Base-by-base conservation (phyloP, 2,797 vertebrate species). In the Trematomus bernacchii region DNA sequence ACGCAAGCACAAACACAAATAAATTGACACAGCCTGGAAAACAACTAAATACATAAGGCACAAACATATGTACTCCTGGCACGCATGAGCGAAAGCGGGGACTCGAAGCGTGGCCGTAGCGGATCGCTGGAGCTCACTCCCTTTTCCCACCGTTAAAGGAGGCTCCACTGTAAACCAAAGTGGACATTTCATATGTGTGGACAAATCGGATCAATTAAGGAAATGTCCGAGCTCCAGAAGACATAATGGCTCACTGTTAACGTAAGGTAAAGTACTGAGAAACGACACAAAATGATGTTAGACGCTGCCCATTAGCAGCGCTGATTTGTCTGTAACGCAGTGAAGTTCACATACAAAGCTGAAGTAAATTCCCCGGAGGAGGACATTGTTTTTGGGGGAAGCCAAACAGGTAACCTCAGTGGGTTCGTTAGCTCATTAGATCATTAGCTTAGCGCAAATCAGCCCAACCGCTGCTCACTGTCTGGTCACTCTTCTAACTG, bases 361-460 rank as follows among this genome's bases (percentile, higher is more conserved):
- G 53, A 15, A 68, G 71, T 15, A 55, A 57, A 62, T 1, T 9
- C 66, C 27, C 70, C 65, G 69, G 71, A 86, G 66, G 6, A 42
- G 76, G 60, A 66, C 67, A 76, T 82, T 84, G 79, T 92, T 83
- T 68, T 43, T 9, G 44, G n/a, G 43, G 54, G 53, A 73, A 71
- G 79, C 64, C 82, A 91, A 93, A 92, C 84, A 82, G 79, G 87
- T 89, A 86, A 83, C 88, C 83, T 87, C 91, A 92, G 83, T 60
- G 75, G 67, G 37, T 76, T 94, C 85, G 92, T 95, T 91, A 89
- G 73, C 83, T 92, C 88, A 86, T 94, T 95, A 95, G 91, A 86
- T 91, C 86, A 87, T 95, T 94, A 87, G 82, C 58, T 78, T 37
- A 62, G 86, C 83, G 74, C 80, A 83, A 90, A 90, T 85, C 80